Evolutionary conservation across 1,140 invertebrate genomes (phyloP), one percentile per base, ranked within the genome.

Genomic region (Samia ricini): DNA sequence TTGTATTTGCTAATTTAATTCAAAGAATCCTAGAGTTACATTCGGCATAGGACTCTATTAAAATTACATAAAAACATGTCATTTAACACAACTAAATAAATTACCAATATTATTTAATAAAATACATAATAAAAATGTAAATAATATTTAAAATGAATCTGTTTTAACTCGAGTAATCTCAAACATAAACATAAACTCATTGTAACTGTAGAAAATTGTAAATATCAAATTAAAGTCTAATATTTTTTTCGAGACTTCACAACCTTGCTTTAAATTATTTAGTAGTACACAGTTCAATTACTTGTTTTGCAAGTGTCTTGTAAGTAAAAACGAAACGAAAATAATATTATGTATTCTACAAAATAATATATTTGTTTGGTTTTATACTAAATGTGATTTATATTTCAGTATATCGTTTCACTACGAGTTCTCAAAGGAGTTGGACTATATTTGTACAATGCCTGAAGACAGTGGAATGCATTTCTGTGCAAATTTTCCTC

Each of bases 361-460:
- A 48, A 20, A 23, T 52, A 49, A n/a, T 20, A 21, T 52, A 18
- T 54, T 29, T 29, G 42, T 15, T 15, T 1, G 3, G 10, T 1
- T 10, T 42, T 42, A 12, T 42, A 42, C 49, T 24, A 50, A n/a
- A 22, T 22, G 5, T 1, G 55, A 54, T 64, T 42, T 72, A 49
- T 72, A 69, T 74, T 72, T 57, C 87, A 93, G 92, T 86, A 91
- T 93, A 69, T 94, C 95, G 73, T 94, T 94, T 73, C 96, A 96
- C 92, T 97, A 96, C 91, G 93, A 95, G 84, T 94, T 93, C 83
- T 93, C 95, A 79, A 95, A 96, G 82, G 97, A 98, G 76, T 94
- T 97, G 91, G 98, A 99, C 89, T 99, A 98, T 91, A 99, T 99
- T 74, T 99, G 99, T 91, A 98, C 97, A 54, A 94, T 95, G 74